Conservation (phyloP, 2,888 invertebrate genomes). For the Nipponacmea schrenckii region DNA sequence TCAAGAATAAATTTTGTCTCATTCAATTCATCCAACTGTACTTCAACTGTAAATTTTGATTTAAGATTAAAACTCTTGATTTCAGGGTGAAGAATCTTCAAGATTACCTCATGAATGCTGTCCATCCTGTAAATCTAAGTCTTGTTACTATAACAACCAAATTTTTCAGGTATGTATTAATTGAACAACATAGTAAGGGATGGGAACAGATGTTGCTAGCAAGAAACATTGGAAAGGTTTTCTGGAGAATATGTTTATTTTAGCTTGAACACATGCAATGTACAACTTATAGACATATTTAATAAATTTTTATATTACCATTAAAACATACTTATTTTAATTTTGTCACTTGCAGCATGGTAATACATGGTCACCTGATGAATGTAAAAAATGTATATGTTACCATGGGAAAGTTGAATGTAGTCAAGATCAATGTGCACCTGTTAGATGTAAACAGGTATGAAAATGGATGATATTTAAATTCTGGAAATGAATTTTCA, state of each 20-base stretch:
- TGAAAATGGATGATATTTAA: not conserved
- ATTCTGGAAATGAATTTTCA: no score
- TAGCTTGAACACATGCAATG: no score
- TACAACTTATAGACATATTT: no score
- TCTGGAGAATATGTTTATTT: no score
- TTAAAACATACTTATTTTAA: no score
- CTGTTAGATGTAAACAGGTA: not conserved
- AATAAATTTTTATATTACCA: no score
- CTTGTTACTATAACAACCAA: slow-evolving; percentile 30
- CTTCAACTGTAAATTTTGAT: not conserved
- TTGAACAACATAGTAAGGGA: no score
- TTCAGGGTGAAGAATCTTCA: slow-evolving; percentile 77
- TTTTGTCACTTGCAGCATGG: no score
- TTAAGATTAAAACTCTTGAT: not conserved
- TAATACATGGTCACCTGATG: slow-evolving; percentile 11
- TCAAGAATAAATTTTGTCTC: no score
- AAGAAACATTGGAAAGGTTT: no score
- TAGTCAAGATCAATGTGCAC: slow-evolving; percentile 27
- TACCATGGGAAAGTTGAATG: slow-evolving; percentile 41
- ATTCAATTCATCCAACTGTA: not conserved
- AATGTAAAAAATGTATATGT: slow-evolving; percentile 60
- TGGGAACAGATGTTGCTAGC: no score
- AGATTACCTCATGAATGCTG: slow-evolving; percentile 83
- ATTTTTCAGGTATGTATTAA: slow-evolving; percentile 44
- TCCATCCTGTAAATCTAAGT: slow-evolving; percentile 70